Evolutionary conservation across 2,888 invertebrate species (phyloP), one percentile per base, ranked within the genome.

Genomic region (Pycnomerus fuliginosus): DNA sequence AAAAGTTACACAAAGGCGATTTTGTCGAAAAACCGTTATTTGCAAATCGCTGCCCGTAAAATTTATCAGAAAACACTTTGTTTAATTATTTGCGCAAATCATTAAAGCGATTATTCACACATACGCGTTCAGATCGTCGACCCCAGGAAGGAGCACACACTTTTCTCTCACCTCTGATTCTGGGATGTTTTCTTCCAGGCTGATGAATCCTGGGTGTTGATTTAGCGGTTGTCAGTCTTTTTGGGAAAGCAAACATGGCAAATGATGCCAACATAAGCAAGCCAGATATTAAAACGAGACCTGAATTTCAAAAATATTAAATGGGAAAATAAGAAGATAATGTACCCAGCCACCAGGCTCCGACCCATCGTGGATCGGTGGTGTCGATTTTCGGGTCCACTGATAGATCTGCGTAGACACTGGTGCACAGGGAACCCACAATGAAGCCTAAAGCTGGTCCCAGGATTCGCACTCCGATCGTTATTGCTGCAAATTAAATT

Each of bases 331-430:
- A 3, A 16, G 2, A 32, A n/a, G 16, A 14, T n/a, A 16, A 16
- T 37, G 39, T 75, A 80, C 90, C 94, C 44, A 97, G 76, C 96
- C 96, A 97, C 96, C 96, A 97, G 28, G 96, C 96, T 33, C 96
- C 95, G 31, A 96, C 88, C 93, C 94, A 96, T 71, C 87, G 78
- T 2, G 90, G 89, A 74, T 93, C 90, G 24, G 80, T 81, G 34
- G 85, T 83, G 55, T 84, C 83, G 61, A 88, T 87, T 52, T 83
- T 84, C 1, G 89, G 87, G 67, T 83, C 80, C 7, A 76, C 72
- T 2, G 85, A 77, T 12, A 92, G 82, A 71, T 92, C 84, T 24
- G 90, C 91, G 72, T 92, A 92, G 53, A 92, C 79, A 60, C 88
- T 82, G 1, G 93, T 92, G 71, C 93, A 93, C 23, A 92, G 74